Evolutionary conservation across 1,140 invertebrate genomes (phyloP).

Genomic region (Polypedilum pembai): DNA sequence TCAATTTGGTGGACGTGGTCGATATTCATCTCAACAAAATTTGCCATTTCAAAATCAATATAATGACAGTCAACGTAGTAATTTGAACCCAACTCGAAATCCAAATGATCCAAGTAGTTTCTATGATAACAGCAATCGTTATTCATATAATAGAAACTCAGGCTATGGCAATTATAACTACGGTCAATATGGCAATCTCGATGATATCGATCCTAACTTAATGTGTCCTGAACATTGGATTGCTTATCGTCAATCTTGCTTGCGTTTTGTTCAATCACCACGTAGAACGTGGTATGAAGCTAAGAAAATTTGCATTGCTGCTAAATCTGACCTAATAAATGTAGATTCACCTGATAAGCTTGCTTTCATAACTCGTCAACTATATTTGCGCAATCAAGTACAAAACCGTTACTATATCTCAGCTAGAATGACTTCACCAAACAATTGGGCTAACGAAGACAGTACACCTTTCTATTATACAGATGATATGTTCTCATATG

Average conservation of each 20-base stretch:
- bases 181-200: background rate
- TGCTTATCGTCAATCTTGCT: slow-evolving; percentile 67
- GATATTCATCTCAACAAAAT: background rate
- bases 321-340: slow-evolving; percentile 70
- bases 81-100: background rate
- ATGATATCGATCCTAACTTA: slow-evolving; percentile 38
- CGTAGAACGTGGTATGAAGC: slow-evolving; percentile 68
- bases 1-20: slow-evolving; percentile 3
- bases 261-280: slow-evolving; percentile 81
- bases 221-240: slow-evolving; percentile 77
- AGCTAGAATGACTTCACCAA: slow-evolving; percentile 60
- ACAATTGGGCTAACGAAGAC: slow-evolving; percentile 83
- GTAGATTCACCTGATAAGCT: slow-evolving; percentile 79
- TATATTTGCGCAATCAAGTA: slow-evolving; percentile 74
- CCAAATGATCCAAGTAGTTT: background rate
- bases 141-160: background rate
- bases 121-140: slow-evolving; percentile 20
- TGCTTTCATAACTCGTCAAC: slow-evolving; percentile 69
- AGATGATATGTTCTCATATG: slow-evolving; percentile 72
- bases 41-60: background rate
- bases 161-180: background rate
- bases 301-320: slow-evolving; percentile 68
- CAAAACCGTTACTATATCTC: slow-evolving; percentile 82
- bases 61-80: background rate
- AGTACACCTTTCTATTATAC: slow-evolving; percentile 64